phyloP scores from a whole-genome alignment of 1,140 invertebrate genomes.

The Trichomalopsis sarcophagae region DNA sequence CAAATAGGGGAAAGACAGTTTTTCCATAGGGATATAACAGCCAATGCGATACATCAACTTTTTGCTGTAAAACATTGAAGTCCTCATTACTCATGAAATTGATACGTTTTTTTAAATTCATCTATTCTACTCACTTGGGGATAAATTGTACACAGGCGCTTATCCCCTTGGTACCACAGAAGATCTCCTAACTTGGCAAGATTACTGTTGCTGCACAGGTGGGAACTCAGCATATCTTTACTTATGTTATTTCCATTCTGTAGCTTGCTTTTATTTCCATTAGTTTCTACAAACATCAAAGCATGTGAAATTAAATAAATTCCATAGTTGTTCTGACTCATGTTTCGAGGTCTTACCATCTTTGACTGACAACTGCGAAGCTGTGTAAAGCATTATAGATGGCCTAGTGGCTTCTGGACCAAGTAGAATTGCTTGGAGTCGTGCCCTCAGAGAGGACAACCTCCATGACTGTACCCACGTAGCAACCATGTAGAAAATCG shows the following conservation, averaged over 20 bases:
- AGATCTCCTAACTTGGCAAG: slow-evolving; percentile 76
- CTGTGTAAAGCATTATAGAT: slow-evolving; percentile 70
- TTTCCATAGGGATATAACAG: slow-evolving; percentile 72
- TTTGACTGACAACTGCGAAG: slow-evolving; percentile 65
- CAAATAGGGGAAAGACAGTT: slow-evolving; percentile 74
- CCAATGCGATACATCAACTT: slow-evolving; percentile 75
- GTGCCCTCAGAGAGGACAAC: slow-evolving; percentile 75
- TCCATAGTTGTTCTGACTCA: not conserved
- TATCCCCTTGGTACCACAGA: slow-evolving; percentile 74
- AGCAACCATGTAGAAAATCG: slow-evolving; percentile 81
- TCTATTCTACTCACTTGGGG: slow-evolving; percentile 69
- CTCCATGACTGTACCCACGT: slow-evolving; percentile 81
- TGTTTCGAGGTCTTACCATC: slow-evolving; percentile 62
- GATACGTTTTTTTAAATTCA: not conserved
- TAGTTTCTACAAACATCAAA: slow-evolving; percentile 55
- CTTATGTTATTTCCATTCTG: slow-evolving; percentile 51
- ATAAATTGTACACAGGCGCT: slow-evolving; percentile 74
- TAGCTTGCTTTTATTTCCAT: slow-evolving; percentile 55
- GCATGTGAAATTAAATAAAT: slow-evolving; percentile 24
- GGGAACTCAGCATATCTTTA: slow-evolving; percentile 71
- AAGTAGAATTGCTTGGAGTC: slow-evolving; percentile 60
- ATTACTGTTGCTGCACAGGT: slow-evolving; percentile 74
- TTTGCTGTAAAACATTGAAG: slow-evolving; percentile 68
- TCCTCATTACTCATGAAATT: slow-evolving; percentile 38
- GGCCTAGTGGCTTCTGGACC: slow-evolving; percentile 57